A percentile compares a stretch with the other conserved stretches of the same genome.
Conservation (phyloP, 2,797 vertebrate species). For the Thalassophryne amazonica region DNA sequence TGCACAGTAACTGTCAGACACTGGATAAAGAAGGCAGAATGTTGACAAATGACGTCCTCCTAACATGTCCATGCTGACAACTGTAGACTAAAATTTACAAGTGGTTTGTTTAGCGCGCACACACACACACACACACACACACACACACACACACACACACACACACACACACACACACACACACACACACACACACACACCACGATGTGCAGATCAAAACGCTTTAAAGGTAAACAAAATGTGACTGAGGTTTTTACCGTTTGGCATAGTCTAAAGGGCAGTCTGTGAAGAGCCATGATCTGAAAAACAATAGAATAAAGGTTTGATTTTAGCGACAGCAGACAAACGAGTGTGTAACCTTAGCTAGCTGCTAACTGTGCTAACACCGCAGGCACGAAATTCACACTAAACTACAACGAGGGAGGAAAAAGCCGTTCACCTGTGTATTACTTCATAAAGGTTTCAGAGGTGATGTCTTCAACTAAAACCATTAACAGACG, state of each 20-base stretch:
- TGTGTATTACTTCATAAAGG: not conserved
- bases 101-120: no score
- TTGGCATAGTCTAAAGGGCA: conserved; percentile 62
- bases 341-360: conserved; percentile 56
- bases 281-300: conserved; percentile 76
- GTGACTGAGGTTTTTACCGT: conserved; percentile 57
- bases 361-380: conserved; percentile 37
- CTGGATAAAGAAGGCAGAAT: no score
- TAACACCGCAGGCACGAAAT: not conserved
- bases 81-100: no score
- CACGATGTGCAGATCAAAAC: no score
- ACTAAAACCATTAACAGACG: not conserved
- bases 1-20: no score
- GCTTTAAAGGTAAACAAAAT: not conserved
- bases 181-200: no score
- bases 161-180: no score
- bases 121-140: no score
- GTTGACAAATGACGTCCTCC: no score
- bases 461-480: not conserved
- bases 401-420: not conserved
- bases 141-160: no score
- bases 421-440: conserved; percentile 1
- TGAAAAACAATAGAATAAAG: conserved; percentile 30
- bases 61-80: no score
- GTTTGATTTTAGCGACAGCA: not conserved